Evolutionary conservation across 2,888 invertebrate genomes (phyloP).

Genomic region (Phyto melanocephala): DNA sequence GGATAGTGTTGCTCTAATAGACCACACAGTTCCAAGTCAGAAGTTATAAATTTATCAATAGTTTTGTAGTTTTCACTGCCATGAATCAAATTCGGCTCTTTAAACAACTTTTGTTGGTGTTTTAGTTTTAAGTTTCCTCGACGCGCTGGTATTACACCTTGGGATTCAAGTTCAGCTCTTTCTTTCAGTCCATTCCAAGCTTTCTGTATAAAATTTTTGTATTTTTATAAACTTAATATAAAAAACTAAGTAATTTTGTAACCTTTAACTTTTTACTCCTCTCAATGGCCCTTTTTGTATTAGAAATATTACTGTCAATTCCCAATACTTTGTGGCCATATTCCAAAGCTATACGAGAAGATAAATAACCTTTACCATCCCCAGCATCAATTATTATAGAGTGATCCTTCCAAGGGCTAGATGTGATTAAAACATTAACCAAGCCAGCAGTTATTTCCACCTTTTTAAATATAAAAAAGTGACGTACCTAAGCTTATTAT

Average conservation of each 20-base stretch:
- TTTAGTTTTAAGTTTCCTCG: conserved; percentile 69
- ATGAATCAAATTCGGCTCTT: not conserved
- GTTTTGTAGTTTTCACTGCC: conserved; percentile 81
- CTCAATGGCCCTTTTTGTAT: conserved; percentile 84
- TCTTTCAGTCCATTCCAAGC: conserved; percentile 82
- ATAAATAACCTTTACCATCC: conserved; percentile 93
- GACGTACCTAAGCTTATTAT: no score
- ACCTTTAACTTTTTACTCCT: conserved; percentile 78
- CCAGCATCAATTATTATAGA: conserved; percentile 87
- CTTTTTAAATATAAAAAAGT: conserved; percentile 70
- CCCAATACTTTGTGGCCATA: conserved; percentile 87
- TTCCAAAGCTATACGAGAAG: conserved; percentile 85
- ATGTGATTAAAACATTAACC: conserved; percentile 80
- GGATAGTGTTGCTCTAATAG: conserved; percentile 81
- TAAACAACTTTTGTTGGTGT: not conserved
- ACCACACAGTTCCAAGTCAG: conserved; percentile 80
- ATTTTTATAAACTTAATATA: not conserved
- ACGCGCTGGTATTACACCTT: conserved; percentile 74
- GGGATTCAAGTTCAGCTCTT: conserved; percentile 79
- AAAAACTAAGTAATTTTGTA: not conserved
- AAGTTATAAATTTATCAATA: conserved; percentile 82
- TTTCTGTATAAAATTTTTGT: conserved; percentile 77
- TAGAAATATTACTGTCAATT: conserved; percentile 86
- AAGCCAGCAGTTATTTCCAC: conserved; percentile 84
- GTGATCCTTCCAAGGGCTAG: conserved; percentile 39